A percentile compares a stretch with the other conserved stretches of the same genome.
Conservation (phyloP, 2,797 vertebrate species). For the Tauraco hartlaubi region DNA sequence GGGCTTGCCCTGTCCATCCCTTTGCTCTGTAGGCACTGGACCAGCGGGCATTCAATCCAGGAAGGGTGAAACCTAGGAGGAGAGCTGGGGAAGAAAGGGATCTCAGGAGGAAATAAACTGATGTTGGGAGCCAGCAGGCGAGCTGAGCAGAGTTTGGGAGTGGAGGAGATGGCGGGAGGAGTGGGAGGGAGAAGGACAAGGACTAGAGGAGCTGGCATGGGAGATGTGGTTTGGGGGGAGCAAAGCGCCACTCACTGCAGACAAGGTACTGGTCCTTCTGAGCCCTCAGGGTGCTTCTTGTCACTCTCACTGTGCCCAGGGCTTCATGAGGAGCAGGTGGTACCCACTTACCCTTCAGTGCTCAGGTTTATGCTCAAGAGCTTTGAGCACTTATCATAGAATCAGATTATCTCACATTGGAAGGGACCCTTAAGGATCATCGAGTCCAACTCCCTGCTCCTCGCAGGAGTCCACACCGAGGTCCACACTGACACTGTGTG, state of each 20-base stretch:
- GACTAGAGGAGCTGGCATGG: background rate
- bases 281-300: background rate
- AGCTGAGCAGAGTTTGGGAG: background rate
- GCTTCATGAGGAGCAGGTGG: background rate
- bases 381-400: background rate
- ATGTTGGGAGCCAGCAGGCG: background rate
- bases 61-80: background rate
- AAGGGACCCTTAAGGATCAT: background rate
- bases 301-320: background rate
- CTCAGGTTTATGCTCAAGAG: background rate
- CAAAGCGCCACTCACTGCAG: rapidly evolving
- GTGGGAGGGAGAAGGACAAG: background rate
- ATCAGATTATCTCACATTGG: background rate
- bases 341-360: background rate
- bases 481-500: rapidly evolving
- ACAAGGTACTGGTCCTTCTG: background rate
- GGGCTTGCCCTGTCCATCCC: background rate
- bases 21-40: background rate
- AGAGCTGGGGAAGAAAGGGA: background rate
- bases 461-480: background rate
- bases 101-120: background rate
- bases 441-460: background rate
- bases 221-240: background rate
- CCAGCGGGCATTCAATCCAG: background rate
- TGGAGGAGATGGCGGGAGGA: background rate